Evolutionary conservation across 2,888 invertebrate species (phyloP).

Genomic region (Xestia rhomboidea): DNA sequence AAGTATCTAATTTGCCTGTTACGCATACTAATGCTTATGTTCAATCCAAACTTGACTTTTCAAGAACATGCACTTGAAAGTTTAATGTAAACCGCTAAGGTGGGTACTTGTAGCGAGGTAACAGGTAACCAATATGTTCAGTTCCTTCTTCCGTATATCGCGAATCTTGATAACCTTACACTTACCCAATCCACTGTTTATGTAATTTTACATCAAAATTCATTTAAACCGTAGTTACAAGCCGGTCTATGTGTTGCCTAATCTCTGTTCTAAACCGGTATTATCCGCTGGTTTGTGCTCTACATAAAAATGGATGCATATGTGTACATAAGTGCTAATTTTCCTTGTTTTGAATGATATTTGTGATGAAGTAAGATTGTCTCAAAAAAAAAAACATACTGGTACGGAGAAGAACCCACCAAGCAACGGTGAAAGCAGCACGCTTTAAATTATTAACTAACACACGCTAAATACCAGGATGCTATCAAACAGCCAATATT

Average conservation of each 20-base stretch:
- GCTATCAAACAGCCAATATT: constrained; percentile 20
- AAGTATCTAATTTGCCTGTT: not conserved
- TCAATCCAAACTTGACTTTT: constrained; percentile 16
- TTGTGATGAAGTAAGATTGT: not conserved
- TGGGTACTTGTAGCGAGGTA: constrained; percentile 36
- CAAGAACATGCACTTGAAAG: constrained; percentile 50
- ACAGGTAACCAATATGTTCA: constrained; percentile 37
- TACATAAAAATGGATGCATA: constrained; percentile 14
- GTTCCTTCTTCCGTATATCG: constrained; percentile 61
- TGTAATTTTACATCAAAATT: constrained; percentile 44
- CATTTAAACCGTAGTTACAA: constrained; percentile 22
- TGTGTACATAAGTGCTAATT: not conserved
- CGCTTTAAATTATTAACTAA: not conserved
- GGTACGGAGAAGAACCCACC: not conserved
- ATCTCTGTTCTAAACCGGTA: constrained; percentile 32
- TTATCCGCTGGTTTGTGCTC: constrained; percentile 3
- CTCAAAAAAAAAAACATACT: not conserved
- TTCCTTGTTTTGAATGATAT: constrained; percentile 3
- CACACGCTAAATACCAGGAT: constrained; percentile 13
- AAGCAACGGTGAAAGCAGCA: not conserved
- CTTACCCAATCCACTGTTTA: constrained; percentile 53
- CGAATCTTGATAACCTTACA: constrained; percentile 61
- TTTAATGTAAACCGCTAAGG: constrained; percentile 17
- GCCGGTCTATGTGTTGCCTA: constrained; percentile 25
- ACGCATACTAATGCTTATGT: not conserved